A percentile compares a stretch with the other conserved stretches of the same genome.
Conservation (phyloP, 2,113 vertebrate species). For the Hiodon tergisus region DNA sequence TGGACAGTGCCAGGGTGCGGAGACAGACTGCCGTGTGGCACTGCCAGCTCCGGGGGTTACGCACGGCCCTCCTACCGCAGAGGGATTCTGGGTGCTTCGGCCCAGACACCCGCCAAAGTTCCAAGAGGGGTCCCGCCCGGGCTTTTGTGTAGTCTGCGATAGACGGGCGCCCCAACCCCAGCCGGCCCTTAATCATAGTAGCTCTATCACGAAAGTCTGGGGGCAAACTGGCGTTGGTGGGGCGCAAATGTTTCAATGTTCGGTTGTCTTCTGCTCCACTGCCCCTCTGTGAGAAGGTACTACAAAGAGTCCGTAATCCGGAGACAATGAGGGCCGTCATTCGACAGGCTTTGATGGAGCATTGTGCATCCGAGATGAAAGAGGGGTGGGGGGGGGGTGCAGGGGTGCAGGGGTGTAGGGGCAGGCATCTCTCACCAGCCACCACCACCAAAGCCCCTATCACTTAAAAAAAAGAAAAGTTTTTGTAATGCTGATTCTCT, state of each 20-base stretch:
- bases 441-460: constrained; percentile 31
- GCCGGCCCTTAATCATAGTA: neutral
- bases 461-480: constrained; percentile 47
- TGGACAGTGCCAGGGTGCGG: neutral
- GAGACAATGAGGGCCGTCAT: constrained; percentile 35
- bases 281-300: constrained; percentile 32
- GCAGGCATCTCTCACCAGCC: constrained; percentile 27
- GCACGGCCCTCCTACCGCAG: constrained; percentile 11
- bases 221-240: neutral
- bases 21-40: neutral
- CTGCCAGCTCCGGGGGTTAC: constrained; percentile 12
- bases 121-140: neutral
- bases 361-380: constrained; percentile 13
- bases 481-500: constrained; percentile 63
- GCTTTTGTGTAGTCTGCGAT: neutral
- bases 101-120: neutral
- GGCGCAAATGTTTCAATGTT: constrained; percentile 41
- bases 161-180: neutral
- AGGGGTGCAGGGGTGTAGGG: constrained; percentile 9
- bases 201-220: neutral
- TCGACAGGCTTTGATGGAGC: constrained; percentile 4
- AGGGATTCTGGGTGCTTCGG: neutral
- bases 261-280: constrained; percentile 31
- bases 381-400: constrained; percentile 35
- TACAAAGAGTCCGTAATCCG: constrained; percentile 55